phyloP scores from a whole-genome alignment of 2,888 invertebrate genomes.

The Linyphia triangularis region DNA sequence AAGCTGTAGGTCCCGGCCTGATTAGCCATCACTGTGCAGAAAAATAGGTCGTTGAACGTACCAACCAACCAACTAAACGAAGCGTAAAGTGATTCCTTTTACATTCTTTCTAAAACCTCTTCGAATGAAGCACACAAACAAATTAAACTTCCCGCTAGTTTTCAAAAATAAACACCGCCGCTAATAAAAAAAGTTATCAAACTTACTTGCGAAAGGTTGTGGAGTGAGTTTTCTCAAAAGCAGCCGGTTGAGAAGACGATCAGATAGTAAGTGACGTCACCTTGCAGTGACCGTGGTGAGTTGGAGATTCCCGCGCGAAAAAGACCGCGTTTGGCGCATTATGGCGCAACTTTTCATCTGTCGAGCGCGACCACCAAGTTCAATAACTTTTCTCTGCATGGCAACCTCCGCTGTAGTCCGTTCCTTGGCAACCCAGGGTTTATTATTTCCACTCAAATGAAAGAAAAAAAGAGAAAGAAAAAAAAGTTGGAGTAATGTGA shows the following conservation, averaged over 20 bases:
- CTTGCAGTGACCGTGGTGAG: constrained; percentile 54
- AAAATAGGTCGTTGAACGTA: no score
- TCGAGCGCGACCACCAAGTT: constrained; percentile 23
- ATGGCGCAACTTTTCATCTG: constrained; percentile 44
- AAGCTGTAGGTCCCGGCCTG: no score
- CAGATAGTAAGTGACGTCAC: constrained; percentile 52
- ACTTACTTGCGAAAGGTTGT: neutral
- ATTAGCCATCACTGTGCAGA: no score
- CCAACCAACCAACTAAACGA: neutral
- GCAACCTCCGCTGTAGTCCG: neutral
- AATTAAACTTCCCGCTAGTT: neutral
- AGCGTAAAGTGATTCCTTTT: no score
- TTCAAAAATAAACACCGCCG: neutral
- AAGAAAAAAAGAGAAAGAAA: neutral
- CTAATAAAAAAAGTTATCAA: neutral
- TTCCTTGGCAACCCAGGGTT: neutral
- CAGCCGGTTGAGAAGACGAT: constrained; percentile 16
- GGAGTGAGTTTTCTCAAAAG: neutral
- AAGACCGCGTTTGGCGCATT: constrained; percentile 54
- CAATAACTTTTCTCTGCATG: constrained; percentile 36
- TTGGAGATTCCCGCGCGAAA: neutral
- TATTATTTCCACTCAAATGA: neutral
- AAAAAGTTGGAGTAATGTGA: no score
- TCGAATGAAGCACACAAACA: neutral
- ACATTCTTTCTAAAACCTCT: neutral